Evolutionary conservation across 1,140 invertebrate genomes (phyloP), one percentile per base, ranked within the genome.

Genomic region (Amyelois transitella): DNA sequence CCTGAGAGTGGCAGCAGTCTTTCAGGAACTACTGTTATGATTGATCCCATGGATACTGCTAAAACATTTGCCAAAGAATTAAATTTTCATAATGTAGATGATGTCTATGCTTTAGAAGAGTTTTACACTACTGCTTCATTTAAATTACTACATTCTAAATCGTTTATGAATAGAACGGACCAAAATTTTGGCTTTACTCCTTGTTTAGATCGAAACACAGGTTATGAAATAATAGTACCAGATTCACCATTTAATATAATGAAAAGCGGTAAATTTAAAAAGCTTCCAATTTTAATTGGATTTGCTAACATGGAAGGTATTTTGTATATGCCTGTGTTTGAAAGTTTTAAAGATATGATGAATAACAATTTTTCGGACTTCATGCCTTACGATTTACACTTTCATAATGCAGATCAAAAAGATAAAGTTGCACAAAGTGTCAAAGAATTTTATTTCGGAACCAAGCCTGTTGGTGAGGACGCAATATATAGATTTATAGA

Each of bases 331-430:
- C 12, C 20, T 6, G 5, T 47, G 4, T 81, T 74, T 57, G 64
- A 81, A 10, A 25, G 20, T 28, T 77, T 66, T 67, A 77, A 74
- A 62, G 45, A 70, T 24, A 19, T 62, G 47, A 83, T 86, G 78
- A 79, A 81, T 56, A 22, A 60, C 0, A 77, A 81, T 1, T 81
- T 83, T 65, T 66, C 69, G 6, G 63, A 73, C 7, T 83, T 76
- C 38, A 58, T 81, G 48, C 78, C 75, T 22, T 32, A 25, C 28
- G 78, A 81, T 53, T 62, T 81, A 18, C 18, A 66, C 7, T 81
- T 81, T 62, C 24, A 57, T 12, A 64, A 52, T 51, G 52, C 67
- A 7, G 45, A 61, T 8, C 58, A 68, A 57, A 75, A 56, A 38
- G 51, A 64, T 43, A 18, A 28, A 17, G 60, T 75, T 1, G 68